A percentile compares a stretch with the other conserved stretches of the same genome.
Conservation (phyloP, 92 coral and sea anemone species). For the Umimayanthus kanabou region DNA sequence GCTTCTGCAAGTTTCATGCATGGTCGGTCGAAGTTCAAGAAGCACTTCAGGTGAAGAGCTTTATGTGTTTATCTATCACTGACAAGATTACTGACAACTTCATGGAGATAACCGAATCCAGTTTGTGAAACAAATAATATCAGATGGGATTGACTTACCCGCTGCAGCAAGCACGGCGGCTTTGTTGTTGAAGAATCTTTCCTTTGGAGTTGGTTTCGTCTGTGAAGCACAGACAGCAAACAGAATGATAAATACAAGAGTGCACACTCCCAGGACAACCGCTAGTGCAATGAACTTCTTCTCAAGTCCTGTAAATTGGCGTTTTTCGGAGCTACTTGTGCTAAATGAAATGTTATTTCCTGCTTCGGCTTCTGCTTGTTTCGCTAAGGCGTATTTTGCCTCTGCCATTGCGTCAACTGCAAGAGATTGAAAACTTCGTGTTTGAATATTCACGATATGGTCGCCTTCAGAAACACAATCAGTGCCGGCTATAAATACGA, state of each 20-base stretch:
- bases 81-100: conserved; percentile 10
- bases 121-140: not conserved
- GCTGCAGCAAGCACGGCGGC: conserved; percentile 37
- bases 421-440: not conserved
- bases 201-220: not conserved
- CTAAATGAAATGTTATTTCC: not conserved
- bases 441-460: conserved; percentile 13
- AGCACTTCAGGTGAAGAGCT: not conserved
- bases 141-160: conserved; percentile 9
- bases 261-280: conserved; percentile 9
- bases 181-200: conserved; percentile 26
- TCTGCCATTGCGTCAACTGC: conserved; percentile 15
- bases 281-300: conserved; percentile 10
- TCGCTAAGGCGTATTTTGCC: conserved; percentile 27
- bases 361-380: conserved; percentile 10
- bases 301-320: conserved; percentile 20
- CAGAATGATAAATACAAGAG: conserved; percentile 14
- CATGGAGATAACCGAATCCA: conserved; percentile 1
- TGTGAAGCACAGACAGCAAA: conserved; percentile 14
- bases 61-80: not conserved
- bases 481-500: not conserved
- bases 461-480: conserved; percentile 39
- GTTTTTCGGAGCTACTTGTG: not conserved
- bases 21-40: not conserved
- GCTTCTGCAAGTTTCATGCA: not conserved